These are phyloP conservation scores for Aix galericulata DNA, from an alignment of 2,113 vertebrate species.

Conservation along the genomic window DNA sequence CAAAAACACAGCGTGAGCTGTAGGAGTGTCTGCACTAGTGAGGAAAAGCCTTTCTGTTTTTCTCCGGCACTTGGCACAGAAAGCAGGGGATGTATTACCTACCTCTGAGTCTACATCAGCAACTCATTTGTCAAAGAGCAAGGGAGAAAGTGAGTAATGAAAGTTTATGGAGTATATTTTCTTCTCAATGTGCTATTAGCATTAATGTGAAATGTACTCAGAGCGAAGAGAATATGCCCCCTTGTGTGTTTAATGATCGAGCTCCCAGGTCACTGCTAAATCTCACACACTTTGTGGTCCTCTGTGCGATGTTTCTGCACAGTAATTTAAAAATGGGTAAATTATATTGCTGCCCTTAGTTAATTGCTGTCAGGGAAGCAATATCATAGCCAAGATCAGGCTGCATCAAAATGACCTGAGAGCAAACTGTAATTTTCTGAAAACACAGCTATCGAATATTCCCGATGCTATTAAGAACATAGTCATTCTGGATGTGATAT, in stretches of 20 bases:
- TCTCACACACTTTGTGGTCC: background rate
- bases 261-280: background rate
- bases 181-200: background rate
- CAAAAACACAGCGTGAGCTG: background rate
- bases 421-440: background rate
- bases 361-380: conserved; percentile 1
- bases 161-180: background rate
- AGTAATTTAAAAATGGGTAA: background rate
- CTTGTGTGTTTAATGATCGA: background rate
- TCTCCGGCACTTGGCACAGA: background rate
- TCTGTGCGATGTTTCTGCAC: background rate
- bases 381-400: background rate
- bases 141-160: background rate
- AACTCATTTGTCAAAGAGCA: background rate
- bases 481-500: background rate
- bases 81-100: background rate
- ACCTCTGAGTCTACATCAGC: background rate
- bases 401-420: background rate
- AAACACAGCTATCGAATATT: background rate
- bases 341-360: background rate
- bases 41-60: background rate
- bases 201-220: background rate
- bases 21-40: too few relatives aligned
- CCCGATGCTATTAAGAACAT: background rate
- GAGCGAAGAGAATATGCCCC: background rate